Evolutionary conservation across 2,888 invertebrate species (phyloP).

Genomic region (Troides oblongomaculatus): DNA sequence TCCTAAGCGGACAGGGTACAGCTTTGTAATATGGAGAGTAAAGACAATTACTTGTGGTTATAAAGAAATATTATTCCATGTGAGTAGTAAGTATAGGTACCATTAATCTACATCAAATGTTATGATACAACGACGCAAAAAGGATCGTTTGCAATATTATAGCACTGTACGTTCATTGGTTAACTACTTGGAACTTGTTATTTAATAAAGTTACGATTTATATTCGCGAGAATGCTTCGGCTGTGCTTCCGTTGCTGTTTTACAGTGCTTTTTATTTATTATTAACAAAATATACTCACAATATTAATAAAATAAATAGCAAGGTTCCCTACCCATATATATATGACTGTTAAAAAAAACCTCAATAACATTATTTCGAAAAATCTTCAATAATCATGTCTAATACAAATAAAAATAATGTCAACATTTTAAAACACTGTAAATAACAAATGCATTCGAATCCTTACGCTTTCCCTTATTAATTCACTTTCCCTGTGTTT

Average conservation of each 20-base stretch:
- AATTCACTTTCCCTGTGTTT: constrained; percentile 69
- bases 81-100: constrained; percentile 24
- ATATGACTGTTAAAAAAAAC: too few relatives aligned
- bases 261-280: too few relatives aligned
- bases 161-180: constrained; percentile 43
- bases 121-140: constrained; percentile 49
- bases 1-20: too few relatives aligned
- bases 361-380: too few relatives aligned
- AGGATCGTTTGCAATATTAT: constrained; percentile 32
- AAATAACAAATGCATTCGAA: constrained; percentile 44
- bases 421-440: too few relatives aligned
- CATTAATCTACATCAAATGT: constrained; percentile 71
- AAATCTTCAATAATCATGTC: too few relatives aligned
- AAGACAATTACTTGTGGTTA: background rate
- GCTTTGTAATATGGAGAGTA: background rate
- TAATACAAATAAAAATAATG: too few relatives aligned
- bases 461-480: constrained; percentile 75
- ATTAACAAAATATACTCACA: too few relatives aligned
- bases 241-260: background rate
- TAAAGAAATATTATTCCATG: constrained; percentile 3
- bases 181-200: constrained; percentile 49
- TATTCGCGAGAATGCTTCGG: constrained; percentile 28
- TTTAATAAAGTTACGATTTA: constrained; percentile 46
- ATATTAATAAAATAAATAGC: too few relatives aligned
- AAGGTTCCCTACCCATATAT: too few relatives aligned